Conservation (phyloP, 2,888 invertebrate genomes). For the Ichneumoninae sp. region DNA sequence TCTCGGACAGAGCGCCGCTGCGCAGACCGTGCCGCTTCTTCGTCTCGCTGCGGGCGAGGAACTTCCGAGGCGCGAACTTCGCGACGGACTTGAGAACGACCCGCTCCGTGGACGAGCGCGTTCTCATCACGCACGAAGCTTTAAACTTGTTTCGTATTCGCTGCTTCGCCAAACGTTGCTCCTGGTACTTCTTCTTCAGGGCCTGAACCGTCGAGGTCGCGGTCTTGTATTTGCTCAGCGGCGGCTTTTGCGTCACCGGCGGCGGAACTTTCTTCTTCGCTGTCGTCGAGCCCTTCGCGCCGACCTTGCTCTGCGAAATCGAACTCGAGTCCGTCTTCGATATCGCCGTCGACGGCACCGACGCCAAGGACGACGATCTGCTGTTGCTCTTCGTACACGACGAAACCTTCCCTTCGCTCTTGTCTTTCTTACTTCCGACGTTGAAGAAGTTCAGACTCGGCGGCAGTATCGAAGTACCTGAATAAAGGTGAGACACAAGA, state of each 20-base stretch:
- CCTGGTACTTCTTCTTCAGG: conserved; percentile 87
- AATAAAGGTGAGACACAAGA: conserved; percentile 26
- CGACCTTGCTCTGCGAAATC: conserved; percentile 72
- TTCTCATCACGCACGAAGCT: conserved; percentile 83
- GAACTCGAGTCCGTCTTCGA: conserved; percentile 68
- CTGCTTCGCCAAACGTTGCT: conserved; percentile 86
- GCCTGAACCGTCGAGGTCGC: conserved; percentile 85
- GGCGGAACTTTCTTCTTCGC: conserved; percentile 74
- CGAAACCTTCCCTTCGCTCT: conserved; percentile 71
- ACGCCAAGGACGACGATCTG: conserved; percentile 46
- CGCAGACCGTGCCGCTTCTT: conserved; percentile 77
- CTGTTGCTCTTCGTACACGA: conserved; percentile 53
- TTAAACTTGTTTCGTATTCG: conserved; percentile 80
- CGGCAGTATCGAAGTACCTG: conserved; percentile 89
- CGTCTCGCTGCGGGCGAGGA: conserved; percentile 65
- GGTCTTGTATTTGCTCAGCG: conserved; percentile 77
- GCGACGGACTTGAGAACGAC: conserved; percentile 82
- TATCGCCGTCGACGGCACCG: conserved; percentile 17
- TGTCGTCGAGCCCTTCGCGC: conserved; percentile 79
- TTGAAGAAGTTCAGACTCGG: conserved; percentile 90
- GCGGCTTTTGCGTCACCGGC: conserved; percentile 73
- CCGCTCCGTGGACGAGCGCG: conserved; percentile 83
- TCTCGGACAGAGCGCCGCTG: conserved; percentile 72
- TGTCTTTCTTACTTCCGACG: conserved; percentile 78
- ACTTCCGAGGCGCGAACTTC: conserved; percentile 75